Base-by-base conservation (phyloP, 2,113 vertebrate species). In the Urocitellus parryii region DNA sequence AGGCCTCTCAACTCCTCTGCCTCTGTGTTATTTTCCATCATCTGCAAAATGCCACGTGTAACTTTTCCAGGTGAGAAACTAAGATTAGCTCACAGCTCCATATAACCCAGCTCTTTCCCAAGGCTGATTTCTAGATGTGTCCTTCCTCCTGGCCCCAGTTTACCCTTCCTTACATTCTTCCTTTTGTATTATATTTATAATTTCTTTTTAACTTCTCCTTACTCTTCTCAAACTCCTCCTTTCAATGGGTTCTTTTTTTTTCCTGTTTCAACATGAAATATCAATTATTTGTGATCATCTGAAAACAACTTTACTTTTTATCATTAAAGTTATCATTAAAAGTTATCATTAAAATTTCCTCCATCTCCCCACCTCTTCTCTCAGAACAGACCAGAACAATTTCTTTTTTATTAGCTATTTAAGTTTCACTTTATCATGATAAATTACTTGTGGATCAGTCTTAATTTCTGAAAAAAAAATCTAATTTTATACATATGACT, bases 401-500 rank as follows among this genome's bases (percentile, higher is more conserved):
- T 91, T 93, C 48, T 42, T 67, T 58, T 63, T 56, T 91, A 87
- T 95, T 89, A 87, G 90, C 61, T 94, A 67, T 73, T 82, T 20
- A 77, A 25, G 2, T 77, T 53, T 90, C 17, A 89, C 74, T 88
- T 63, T 67, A 18, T 88, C 42, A 80, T 93, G 76, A 37, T 84
- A 94, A 96, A 67, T 93, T 88, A 92, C 39, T 88, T 86, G 81
- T 77, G 63, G 84, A 79, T 68, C 12, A 53, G 51, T 48, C 24
- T 72, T 95, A 91, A 83, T 93, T 96, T 92, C 73, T 48, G 48
- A 88, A 76, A 88, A 92, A 92, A 94, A 10, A 11, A 77, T 65
- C 56, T 82, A 51, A 39, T 91, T 97, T 96, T 79, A 3, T 96
- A 96, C 96, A 84, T 83, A 87, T 91, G 79, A 94, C 45, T 76